Base-by-base conservation (phyloP, 2,888 invertebrate species). In the Xestia xanthographa region DNA sequence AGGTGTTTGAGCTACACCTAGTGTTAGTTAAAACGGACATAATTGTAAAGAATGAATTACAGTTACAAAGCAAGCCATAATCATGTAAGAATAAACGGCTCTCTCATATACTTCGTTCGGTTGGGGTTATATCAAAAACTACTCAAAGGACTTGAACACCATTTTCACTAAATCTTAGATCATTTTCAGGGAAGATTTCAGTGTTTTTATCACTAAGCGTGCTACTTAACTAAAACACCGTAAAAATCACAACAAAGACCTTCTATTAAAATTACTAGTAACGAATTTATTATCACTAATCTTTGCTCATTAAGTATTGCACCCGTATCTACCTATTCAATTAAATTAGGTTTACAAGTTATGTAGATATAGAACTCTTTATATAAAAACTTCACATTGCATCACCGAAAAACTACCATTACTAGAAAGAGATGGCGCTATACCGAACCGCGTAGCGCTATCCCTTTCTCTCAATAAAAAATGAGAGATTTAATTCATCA, bases 301-400 rank as follows among this genome's bases (percentile, higher is more conserved):
- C 72, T 75, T 82, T 87, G 86, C 87, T 85, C 86, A 78, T 85
- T 50, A 70, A 63, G 63, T 84, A 85, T 83, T 87, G 89, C 87
- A 87, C 86, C 88, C 86, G 75, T 88, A 87, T 72, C 84, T 86
- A 86, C 26, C 60, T 86, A 83, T 66, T 76, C 56, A 76, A 84
- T 68, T 75, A 75, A 82, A 77, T 76, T 69, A 76, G 29, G 67
- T 65, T 79, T 48, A 84, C 68, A 77, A 74, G 62, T 72, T 66
- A 72, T 12, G 60, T 60, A 60, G n/a, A 1, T 63, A 72, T 38
- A 85, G 66, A 83, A 65, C 58, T 71, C 67, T 60, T 70, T 72
- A 78, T 17, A 26, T 45, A 58, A 60, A 50, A 58, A 72, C 48
- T 34, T 65, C 45, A 58, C 43, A n/a, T 38, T 20, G 9, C 8